phyloP scores from a whole-genome alignment of 2,888 invertebrate genomes.

The Deroplatys truncata region DNA sequence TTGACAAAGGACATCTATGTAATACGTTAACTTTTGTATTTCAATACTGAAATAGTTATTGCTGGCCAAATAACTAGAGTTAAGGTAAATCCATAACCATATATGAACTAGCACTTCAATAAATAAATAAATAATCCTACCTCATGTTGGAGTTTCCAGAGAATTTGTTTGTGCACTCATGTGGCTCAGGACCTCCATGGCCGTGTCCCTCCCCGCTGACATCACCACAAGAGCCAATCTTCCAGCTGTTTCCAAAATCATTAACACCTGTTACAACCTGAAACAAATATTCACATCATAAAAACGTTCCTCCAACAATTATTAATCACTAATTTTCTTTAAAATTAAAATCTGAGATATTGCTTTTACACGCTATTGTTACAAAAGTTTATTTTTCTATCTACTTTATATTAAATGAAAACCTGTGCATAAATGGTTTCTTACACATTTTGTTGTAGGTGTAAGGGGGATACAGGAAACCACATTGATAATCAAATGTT shows the following conservation, averaged over 20 bases:
- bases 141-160: neutral
- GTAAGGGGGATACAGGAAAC: too few species aligned
- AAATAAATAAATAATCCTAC: too few species aligned
- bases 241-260: constrained; percentile 74
- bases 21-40: too few species aligned
- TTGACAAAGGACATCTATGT: too few species aligned
- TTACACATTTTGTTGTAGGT: too few species aligned
- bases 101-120: too few species aligned
- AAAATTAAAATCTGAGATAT: too few species aligned
- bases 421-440: neutral
- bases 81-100: too few species aligned
- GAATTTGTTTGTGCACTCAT: constrained; percentile 14
- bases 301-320: neutral
- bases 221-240: constrained; percentile 56
- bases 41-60: too few species aligned
- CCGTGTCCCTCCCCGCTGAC: constrained; percentile 37
- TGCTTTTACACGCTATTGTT: neutral
- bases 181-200: constrained; percentile 7
- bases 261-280: constrained; percentile 55
- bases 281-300: neutral
- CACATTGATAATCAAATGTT: too few species aligned
- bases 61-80: too few species aligned
- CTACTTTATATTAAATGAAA: neutral
- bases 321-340: too few species aligned
- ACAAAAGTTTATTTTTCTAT: neutral